Evolutionary conservation across 2,888 invertebrate species (phyloP), one percentile per base, ranked within the genome.

Genomic region (Leptinotarsa haldemani): DNA sequence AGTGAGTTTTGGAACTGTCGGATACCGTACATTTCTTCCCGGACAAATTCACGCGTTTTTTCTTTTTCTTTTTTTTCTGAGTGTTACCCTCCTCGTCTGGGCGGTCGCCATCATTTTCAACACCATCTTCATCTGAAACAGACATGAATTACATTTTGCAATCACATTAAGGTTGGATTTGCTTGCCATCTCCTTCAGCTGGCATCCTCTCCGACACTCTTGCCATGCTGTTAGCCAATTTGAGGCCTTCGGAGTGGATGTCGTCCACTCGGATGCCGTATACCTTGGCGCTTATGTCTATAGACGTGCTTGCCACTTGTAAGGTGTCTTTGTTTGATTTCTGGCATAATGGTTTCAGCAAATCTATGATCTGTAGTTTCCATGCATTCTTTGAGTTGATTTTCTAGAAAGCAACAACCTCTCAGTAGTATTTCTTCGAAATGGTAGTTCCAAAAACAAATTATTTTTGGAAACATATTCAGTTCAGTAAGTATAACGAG

Each of bases 331-430:
- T 92, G 82, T 93, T 92, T 69, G 92, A 91, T 56, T 91, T 89
- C 15, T 74, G 74, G n/a, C 96, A 85, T 88, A 96, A 90, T 22
- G 92, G 92, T 0, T 93, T 90, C 90, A 97, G 92, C 80, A 94
- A 94, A 85, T 97, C 97, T 81, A 97, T 97, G 65, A 97, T 89
- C 78, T 95, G 93, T 1, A 97, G 88, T 77, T 92, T 93, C 91
- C 97, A 97, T 0, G 96, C 97, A 90, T 97, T 97, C 84, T 96
- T 95, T 66, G 92, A 90, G 82, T 92, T 96, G 80, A 97, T 94
- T 92, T 96, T 97, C 94, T 94, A 87, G 5, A 90, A 86, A 77
- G 50, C 76, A 63, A 74, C 15, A 52, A 63, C 46, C 70, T 70
- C 53, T n/a, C n/a, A 16, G n/a, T 50, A 50, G n/a, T 50, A 40